Evolutionary conservation across 2,888 invertebrate species (phyloP), one percentile per base, ranked within the genome.

Genomic region (Noctua pronuba): DNA sequence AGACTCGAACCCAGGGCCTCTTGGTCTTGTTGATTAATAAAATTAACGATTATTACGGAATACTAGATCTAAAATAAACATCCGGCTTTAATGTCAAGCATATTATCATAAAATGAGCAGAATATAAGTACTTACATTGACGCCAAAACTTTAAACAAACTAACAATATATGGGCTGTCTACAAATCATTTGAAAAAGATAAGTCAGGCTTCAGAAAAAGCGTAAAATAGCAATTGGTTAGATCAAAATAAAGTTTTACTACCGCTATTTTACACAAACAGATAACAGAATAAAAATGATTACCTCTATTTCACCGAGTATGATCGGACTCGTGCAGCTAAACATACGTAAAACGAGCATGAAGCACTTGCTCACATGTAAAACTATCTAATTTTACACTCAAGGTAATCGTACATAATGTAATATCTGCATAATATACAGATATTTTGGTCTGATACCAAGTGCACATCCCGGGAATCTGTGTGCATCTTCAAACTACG

Each of bases 351-450:
- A 86, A 90, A 89, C 92, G 88, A 89, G 89, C 91, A 76, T 85
- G 86, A 86, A 92, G 88, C 90, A 91, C 89, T 90, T 89, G 92
- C 92, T 90, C 91, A 89, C 91, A 90, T 92, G 89, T 91, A 92
- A 90, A 88, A 91, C 91, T 92, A 90, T 93, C 94, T 95, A 95
- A 95, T 92, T 94, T 94, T 95, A 93, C 88, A 88, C 90, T 90
- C 95, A 94, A 95, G 95, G 95, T 91, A 92, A 94, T 90, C 88
- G 90, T 91, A 91, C 90, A 94, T 94, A 94, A 93, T 92, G 91
- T 92, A 91, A 94, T 93, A 94, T 93, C 91, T 92, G 93, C 93
- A 93, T 94, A 93, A 93, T 93, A 92, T 93, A 91, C 90, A 88
- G 93, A 91, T 95, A 94, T 94, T 93, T 94, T 90, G 89, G 93